phyloP scores from a whole-genome alignment of 2,113 vertebrate genomes.

The Nannobrachium achirus region DNA sequence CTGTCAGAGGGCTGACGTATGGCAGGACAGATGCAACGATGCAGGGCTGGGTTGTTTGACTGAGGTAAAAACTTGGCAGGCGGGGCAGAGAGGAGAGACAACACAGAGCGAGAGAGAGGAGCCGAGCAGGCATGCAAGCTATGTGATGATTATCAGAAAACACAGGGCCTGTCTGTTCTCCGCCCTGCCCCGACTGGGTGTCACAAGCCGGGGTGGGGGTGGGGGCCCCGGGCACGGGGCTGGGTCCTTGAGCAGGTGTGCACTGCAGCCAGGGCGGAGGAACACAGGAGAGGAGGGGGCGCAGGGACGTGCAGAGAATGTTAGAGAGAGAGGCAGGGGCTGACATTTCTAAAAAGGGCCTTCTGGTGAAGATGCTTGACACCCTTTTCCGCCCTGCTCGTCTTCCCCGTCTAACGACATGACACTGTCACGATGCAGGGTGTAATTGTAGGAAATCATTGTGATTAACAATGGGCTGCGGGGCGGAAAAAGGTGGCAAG shows the following conservation, averaged over 20 bases:
- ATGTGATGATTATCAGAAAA: conserved; percentile 81
- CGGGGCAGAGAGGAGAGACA: conserved; percentile 28
- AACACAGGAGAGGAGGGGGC: conserved; percentile 1
- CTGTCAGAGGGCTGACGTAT: conserved; percentile 74
- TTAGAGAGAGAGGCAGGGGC: too few relatives aligned
- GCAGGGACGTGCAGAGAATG: too few relatives aligned
- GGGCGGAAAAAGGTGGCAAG: too few relatives aligned
- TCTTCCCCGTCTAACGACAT: too few relatives aligned
- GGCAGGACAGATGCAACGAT: conserved; percentile 64
- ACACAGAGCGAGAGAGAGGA: conserved; percentile 48
- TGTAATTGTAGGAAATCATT: too few relatives aligned
- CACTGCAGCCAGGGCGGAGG: conserved; percentile 32
- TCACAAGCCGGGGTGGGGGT: conserved; percentile 17
- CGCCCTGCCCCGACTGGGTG: conserved; percentile 49
- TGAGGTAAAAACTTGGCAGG: conserved; percentile 67
- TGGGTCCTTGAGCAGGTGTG: conserved; percentile 77
- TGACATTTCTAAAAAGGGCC: too few relatives aligned
- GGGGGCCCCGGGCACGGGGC: conserved; percentile 33
- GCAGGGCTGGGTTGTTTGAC: conserved; percentile 23
- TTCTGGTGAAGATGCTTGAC: too few relatives aligned
- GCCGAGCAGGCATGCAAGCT: conserved; percentile 74
- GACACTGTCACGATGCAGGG: too few relatives aligned
- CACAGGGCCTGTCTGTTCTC: conserved; percentile 77
- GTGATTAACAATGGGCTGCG: too few relatives aligned
- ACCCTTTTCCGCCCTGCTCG: too few relatives aligned